Conservation (phyloP, 1,140 invertebrate species). For the Atta texana region DNA sequence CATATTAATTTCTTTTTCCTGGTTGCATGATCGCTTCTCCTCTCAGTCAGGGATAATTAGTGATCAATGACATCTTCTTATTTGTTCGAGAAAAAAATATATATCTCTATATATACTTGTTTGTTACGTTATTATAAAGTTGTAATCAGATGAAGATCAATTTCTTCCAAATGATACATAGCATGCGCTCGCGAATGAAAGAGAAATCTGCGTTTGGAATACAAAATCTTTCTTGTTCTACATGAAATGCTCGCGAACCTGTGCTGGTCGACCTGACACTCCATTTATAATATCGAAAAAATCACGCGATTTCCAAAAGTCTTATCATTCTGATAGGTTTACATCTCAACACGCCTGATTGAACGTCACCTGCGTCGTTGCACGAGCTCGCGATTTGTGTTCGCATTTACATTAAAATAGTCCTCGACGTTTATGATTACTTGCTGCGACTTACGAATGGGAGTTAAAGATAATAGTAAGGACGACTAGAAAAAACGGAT, state of each 20-base stretch:
- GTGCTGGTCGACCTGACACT: not conserved
- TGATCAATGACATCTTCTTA: not conserved
- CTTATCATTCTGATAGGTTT: not conserved
- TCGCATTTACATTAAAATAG: conserved; percentile 20
- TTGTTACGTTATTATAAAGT: not conserved
- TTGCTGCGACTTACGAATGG: conserved; percentile 39
- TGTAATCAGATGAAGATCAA: conserved; percentile 9
- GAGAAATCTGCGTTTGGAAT: conserved; percentile 38
- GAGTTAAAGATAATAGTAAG: conserved; percentile 42
- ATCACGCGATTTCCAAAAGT: not conserved
- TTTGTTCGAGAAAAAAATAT: not conserved
- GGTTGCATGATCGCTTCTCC: not conserved
- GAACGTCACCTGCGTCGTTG: not conserved
- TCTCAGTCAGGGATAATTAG: not conserved
- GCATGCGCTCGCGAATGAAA: conserved; percentile 15
- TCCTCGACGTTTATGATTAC: conserved; percentile 29
- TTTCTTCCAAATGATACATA: not conserved
- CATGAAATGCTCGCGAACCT: conserved; percentile 45
- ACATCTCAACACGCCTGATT: not conserved
- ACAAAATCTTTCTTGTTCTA: conserved; percentile 51
- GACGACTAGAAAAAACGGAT: conserved; percentile 58
- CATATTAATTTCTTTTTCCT: not conserved
- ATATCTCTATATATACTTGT: not conserved
- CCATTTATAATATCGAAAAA: not conserved
- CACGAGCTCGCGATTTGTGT: conserved; percentile 32